phyloP scores from a whole-genome alignment of 2,113 vertebrate genomes.

The Laterallus jamaicensis region DNA sequence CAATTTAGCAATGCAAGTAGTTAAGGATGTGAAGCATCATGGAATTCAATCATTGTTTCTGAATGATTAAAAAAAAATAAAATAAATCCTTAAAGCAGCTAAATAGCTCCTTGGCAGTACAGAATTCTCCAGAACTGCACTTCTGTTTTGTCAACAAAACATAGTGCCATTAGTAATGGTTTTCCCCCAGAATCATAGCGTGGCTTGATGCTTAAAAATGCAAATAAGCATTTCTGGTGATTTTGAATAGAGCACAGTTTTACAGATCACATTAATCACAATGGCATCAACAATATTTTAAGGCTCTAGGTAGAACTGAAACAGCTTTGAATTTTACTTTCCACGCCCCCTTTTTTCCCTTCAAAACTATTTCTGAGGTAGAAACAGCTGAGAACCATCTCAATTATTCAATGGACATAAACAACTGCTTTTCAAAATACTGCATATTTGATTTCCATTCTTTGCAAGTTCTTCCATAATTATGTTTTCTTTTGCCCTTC shows the following conservation, averaged over 20 bases:
- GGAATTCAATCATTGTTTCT: not conserved
- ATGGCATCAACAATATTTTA: not conserved
- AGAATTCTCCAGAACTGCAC: not conserved
- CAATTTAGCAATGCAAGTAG: not conserved
- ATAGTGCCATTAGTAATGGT: not conserved
- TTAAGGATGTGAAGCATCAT: not conserved
- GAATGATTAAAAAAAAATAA: not conserved
- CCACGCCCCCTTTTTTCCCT: not conserved
- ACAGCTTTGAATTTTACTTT: not conserved
- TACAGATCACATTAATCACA: not conserved
- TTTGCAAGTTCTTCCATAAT: not conserved
- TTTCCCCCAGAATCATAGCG: not conserved
- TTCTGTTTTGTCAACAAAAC: not conserved
- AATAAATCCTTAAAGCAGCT: not conserved
- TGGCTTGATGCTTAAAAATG: not conserved
- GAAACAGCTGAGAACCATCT: conserved; percentile 21
- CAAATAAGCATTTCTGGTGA: not conserved
- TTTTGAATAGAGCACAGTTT: not conserved
- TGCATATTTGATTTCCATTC: not conserved
- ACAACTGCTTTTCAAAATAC: not conserved
- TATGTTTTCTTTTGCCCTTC: conserved; percentile 23
- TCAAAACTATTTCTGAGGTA: not conserved
- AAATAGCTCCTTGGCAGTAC: not conserved
- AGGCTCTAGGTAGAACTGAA: not conserved
- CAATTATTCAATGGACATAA: not conserved